Evolutionary conservation across 2,113 vertebrate genomes (phyloP).

Genomic region (Nothoprocta pentlandii): DNA sequence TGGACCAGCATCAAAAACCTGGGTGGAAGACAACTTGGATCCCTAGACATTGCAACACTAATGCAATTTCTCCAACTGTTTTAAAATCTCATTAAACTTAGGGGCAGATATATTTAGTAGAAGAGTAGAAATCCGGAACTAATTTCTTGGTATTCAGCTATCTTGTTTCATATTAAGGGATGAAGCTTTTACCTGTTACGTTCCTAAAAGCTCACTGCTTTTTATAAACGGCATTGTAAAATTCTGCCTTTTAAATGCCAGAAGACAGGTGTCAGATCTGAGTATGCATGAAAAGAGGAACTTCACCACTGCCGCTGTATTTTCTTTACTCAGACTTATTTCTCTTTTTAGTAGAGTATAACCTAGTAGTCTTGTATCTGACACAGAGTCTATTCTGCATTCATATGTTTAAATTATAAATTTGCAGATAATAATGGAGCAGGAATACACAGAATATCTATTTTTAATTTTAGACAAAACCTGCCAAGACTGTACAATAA

Average conservation of each 20-base stretch:
- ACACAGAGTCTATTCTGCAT: background rate
- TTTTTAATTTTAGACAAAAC: constrained; percentile 7
- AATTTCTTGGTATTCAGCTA: background rate
- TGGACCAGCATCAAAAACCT: background rate
- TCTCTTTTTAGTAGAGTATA: background rate
- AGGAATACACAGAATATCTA: background rate
- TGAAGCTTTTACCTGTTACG: background rate
- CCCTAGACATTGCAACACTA: background rate
- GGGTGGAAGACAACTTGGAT: background rate
- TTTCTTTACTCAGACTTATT: background rate
- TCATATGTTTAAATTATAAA: background rate
- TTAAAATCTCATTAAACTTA: background rate
- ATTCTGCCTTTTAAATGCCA: background rate
- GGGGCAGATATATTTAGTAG: background rate
- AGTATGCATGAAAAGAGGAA: background rate
- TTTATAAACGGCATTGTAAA: background rate
- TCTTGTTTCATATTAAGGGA: background rate
- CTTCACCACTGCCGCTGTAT: background rate
- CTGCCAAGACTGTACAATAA: constrained; percentile 3
- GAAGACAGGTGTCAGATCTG: background rate
- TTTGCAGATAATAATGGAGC: background rate
- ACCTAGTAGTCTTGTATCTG: background rate
- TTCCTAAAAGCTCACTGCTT: background rate
- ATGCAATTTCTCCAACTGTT: background rate
- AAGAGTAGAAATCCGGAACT: background rate